A percentile compares a stretch with the other conserved stretches of the same genome.
phyloP scores from a whole-genome alignment of 2,888 invertebrate species.

The Drosophila helvetica region DNA sequence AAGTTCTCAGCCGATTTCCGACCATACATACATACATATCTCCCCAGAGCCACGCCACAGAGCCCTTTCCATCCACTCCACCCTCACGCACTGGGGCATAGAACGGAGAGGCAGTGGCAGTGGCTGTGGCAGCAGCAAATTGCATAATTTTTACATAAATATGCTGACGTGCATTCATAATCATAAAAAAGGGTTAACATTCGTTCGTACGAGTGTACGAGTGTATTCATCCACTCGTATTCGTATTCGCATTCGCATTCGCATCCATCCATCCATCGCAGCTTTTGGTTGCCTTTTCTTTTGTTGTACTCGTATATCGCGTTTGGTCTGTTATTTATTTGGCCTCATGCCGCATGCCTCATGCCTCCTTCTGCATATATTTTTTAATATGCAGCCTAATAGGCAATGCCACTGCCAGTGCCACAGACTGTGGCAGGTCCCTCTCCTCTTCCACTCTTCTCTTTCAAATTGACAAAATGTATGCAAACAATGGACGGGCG shows the following conservation, averaged over 20 bases:
- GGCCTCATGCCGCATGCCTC: constrained; percentile 49
- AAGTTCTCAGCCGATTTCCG: constrained; percentile 71
- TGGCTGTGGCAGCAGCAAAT: constrained; percentile 67
- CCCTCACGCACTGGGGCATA: constrained; percentile 66
- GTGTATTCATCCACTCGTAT: constrained; percentile 14
- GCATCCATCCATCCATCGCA: constrained; percentile 22
- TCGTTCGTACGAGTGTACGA: constrained; percentile 29
- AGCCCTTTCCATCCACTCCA: constrained; percentile 8
- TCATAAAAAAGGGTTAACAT: constrained; percentile 75
- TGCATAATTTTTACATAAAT: constrained; percentile 80
- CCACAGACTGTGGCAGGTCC: constrained; percentile 5
- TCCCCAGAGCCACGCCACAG: neutral
- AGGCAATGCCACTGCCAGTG: constrained; percentile 62
- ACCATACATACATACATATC: neutral
- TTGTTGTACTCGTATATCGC: constrained; percentile 1
- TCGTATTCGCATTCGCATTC: constrained; percentile 9
- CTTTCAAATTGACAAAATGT: constrained; percentile 68
- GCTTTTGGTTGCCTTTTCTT: constrained; percentile 38
- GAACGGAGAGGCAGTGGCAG: constrained; percentile 46
- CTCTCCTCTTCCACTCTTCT: constrained; percentile 7
- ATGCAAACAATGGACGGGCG: constrained; percentile 57
- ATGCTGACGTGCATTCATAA: constrained; percentile 80
- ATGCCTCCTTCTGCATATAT: constrained; percentile 40
- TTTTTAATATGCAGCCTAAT: constrained; percentile 78
- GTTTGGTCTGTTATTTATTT: constrained; percentile 72